phyloP scores from a whole-genome alignment of 2,888 invertebrate genomes.

The Diarsia mendica region DNA sequence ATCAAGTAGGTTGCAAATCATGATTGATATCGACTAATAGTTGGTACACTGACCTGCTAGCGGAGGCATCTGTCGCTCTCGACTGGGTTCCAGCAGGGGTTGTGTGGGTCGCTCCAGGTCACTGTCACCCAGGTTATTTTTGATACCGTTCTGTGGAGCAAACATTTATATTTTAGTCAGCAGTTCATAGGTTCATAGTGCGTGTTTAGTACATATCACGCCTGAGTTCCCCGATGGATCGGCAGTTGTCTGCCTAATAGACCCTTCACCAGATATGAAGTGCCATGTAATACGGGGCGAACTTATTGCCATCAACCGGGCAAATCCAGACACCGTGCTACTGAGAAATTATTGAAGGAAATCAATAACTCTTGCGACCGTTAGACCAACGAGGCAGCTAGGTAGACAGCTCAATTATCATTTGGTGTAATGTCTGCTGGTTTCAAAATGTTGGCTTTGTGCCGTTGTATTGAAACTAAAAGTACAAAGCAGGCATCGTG shows the following conservation, averaged over 20 bases:
- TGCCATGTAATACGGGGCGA: background rate
- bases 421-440: too few species aligned
- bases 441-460: too few species aligned
- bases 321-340: background rate
- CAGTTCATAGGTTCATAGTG: too few species aligned
- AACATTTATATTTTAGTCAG: background rate
- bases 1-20: background rate
- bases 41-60: constrained; percentile 78
- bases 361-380: background rate
- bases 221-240: background rate
- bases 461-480: too few species aligned
- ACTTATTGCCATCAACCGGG: background rate
- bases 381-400: background rate
- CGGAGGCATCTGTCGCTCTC: constrained; percentile 83
- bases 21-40: background rate
- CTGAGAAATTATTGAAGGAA: background rate
- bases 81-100: constrained; percentile 86
- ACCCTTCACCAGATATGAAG: background rate
- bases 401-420: background rate
- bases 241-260: background rate
- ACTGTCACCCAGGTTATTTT: constrained; percentile 31
- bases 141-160: constrained; percentile 63
- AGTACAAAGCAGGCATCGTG: too few species aligned
- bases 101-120: constrained; percentile 68
- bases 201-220: too few species aligned